Evolutionary conservation across 2,797 vertebrate genomes (phyloP), one percentile per base, ranked within the genome.

Genomic region (Miichthys miiuy): DNA sequence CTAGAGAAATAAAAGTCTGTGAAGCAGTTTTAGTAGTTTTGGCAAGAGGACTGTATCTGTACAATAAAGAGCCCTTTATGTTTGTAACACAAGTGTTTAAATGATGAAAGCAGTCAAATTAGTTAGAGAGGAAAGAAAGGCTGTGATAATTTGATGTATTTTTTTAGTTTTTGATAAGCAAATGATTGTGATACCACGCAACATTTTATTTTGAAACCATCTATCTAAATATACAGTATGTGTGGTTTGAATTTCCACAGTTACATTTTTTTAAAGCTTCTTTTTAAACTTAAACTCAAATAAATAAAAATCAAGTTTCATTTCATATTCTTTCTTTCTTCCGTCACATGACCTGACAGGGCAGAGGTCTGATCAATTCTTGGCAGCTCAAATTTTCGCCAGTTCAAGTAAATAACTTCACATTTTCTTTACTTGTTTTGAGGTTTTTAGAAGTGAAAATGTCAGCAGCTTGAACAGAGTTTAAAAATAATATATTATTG

Each of bases 1-100:
- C 5, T 52, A 42, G 13, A 66, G n/a, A 68, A 23, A 66, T 20
- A 62, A 60, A 58, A 58, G 9, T 46, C n/a, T 42, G 48, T 51
- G 23, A 1, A 60, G 20, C 46, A 54, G 41, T 23, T 72, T 56
- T n/a, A 51, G 21, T 30, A n/a, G 9, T 34, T 64, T 30, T 61
- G 16, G 4, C 47, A 65, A n/a, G 6, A 69, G 7, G 6, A 14
- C 21, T 25, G 12, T 7, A 1, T 63, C 9, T 20, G 5, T 34
- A 23, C 25, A 52, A 12, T 61, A 20, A 2, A 23, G 34, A 16
- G 16, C 48, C 55, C 9, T 68, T 60, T 67, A 52, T 67, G 47
- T 20, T 20, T 34, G 4, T 23, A 41, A 47, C 14, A 34, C 23
- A 51, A 25, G 21, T 17, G 17, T 44, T 30, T 57, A 16, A 30